Conservation (phyloP, 2,888 invertebrate species). For the Watsonalla cultraria region DNA sequence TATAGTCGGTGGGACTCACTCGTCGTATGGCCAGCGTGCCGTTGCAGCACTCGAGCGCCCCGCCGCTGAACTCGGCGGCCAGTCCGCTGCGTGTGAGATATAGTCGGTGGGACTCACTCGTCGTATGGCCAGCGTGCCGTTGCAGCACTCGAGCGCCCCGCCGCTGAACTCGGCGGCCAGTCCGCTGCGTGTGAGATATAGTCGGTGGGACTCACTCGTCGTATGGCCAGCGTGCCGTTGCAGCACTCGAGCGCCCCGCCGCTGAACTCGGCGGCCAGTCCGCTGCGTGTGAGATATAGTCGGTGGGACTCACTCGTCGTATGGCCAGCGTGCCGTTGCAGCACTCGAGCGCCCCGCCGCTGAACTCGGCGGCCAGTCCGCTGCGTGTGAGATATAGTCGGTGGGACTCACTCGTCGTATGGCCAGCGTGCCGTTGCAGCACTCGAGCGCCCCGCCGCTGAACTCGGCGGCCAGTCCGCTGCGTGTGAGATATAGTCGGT, state of each 20-base stretch:
- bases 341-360: slow-evolving; percentile 95
- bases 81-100: slow-evolving; percentile 87
- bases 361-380: slow-evolving; percentile 91
- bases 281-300: slow-evolving; percentile 85
- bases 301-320: slow-evolving; percentile 76
- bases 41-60: slow-evolving; percentile 96
- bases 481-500: slow-evolving; percentile 78
- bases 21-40: slow-evolving; percentile 92
- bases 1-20: slow-evolving; percentile 43
- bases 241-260: slow-evolving; percentile 97
- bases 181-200: slow-evolving; percentile 85
- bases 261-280: slow-evolving; percentile 91
- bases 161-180: slow-evolving; percentile 92
- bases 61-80: slow-evolving; percentile 92
- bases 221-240: slow-evolving; percentile 92
- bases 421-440: slow-evolving; percentile 94
- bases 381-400: slow-evolving; percentile 83
- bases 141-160: slow-evolving; percentile 96
- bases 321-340: slow-evolving; percentile 94
- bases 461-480: slow-evolving; percentile 93
- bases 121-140: slow-evolving; percentile 92
- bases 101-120: slow-evolving; percentile 66
- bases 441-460: slow-evolving; percentile 94
- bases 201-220: slow-evolving; percentile 76
- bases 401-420: slow-evolving; percentile 82